Evolutionary conservation across 2,797 vertebrate genomes (phyloP).

Genomic region (Tinamus major): DNA sequence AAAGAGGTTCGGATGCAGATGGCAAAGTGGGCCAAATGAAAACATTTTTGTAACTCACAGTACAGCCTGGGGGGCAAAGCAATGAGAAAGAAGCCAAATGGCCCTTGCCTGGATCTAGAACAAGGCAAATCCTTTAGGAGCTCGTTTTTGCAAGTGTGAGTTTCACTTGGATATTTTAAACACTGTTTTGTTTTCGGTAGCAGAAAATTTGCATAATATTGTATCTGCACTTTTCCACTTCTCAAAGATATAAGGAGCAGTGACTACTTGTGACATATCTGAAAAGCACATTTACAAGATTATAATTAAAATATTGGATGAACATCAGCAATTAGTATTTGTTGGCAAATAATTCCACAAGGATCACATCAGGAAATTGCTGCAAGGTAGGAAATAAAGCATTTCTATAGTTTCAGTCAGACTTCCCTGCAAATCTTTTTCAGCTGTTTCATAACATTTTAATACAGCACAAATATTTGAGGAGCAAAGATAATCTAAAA

Average conservation of each 20-base stretch:
- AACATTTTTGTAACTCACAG: neutral
- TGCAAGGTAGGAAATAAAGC: neutral
- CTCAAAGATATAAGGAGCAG: neutral
- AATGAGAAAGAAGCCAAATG: accelerated
- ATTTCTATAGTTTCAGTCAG: slow-evolving; percentile 13
- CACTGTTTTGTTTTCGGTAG: neutral
- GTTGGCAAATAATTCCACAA: slow-evolving; percentile 38
- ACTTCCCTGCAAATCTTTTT: neutral
- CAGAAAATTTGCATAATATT: neutral
- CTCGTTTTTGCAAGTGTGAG: accelerated
- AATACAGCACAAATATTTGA: neutral
- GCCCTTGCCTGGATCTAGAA: neutral
- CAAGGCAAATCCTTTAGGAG: neutral
- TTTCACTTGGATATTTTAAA: neutral
- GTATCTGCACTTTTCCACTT: neutral
- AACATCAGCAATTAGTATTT: neutral
- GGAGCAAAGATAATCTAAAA: neutral
- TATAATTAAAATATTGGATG: neutral
- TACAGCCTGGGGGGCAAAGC: neutral
- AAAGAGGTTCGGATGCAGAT: neutral
- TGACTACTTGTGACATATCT: neutral
- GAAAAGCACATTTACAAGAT: neutral
- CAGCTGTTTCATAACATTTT: neutral
- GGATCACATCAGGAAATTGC: slow-evolving; percentile 28
- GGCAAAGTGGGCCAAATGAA: neutral